phyloP scores from a whole-genome alignment of 1,140 invertebrate genomes.

The Drosophila tristis region DNA sequence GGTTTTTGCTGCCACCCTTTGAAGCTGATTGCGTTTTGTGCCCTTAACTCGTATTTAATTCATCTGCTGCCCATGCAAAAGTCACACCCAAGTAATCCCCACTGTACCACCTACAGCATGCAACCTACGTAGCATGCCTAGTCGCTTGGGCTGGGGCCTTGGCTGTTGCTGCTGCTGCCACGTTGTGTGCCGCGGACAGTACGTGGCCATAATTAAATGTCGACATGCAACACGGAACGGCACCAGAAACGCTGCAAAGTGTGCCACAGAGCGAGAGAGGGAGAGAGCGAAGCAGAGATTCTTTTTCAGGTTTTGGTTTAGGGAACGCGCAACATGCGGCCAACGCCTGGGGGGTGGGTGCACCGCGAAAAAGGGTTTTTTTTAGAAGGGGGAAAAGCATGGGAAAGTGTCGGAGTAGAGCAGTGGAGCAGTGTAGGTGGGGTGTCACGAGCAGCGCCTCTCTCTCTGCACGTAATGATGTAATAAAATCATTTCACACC shows the following conservation, averaged over 20 bases:
- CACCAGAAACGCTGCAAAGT: conserved; percentile 34
- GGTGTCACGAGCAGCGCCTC: neutral
- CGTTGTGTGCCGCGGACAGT: conserved; percentile 39
- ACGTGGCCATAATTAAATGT: conserved; percentile 80
- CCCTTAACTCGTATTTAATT: neutral
- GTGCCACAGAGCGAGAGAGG: conserved; percentile 18
- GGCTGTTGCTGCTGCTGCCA: conserved; percentile 17
- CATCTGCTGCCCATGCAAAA: neutral
- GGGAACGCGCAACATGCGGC: conserved; percentile 19
- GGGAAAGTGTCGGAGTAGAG: conserved; percentile 2
- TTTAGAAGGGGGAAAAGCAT: conserved; percentile 2
- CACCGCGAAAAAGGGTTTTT: conserved; percentile 8
- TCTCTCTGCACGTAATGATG: conserved; percentile 77
- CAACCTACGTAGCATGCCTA: too few species aligned
- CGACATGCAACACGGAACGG: conserved; percentile 66
- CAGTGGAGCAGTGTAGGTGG: neutral
- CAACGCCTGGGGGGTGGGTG: neutral
- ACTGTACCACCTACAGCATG: neutral
- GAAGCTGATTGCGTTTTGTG: too few species aligned
- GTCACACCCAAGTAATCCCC: neutral
- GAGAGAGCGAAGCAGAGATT: conserved; percentile 22
- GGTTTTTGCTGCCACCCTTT: too few species aligned
- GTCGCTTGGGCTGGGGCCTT: neutral
- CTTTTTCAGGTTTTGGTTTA: conserved; percentile 22
- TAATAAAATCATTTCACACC: conserved; percentile 84